phyloP scores from a whole-genome alignment of 2,888 invertebrate species.

The Ecdyonurus torrentis region DNA sequence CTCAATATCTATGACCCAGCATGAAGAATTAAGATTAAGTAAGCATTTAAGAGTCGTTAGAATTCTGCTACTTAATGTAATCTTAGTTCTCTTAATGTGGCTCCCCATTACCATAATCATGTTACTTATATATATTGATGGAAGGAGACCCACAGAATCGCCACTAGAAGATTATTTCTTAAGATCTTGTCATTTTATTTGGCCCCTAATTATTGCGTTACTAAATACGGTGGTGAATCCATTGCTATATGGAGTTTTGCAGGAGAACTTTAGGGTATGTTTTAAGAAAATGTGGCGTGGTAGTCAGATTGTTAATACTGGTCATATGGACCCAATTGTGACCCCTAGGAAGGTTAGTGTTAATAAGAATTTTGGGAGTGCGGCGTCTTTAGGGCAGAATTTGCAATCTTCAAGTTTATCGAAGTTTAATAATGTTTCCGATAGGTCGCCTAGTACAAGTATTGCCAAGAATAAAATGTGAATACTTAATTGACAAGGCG shows the following conservation, averaged over 20 bases:
- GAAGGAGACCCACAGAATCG: constrained; percentile 30
- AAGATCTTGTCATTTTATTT: constrained; percentile 33
- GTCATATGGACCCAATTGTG: no score
- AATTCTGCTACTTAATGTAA: constrained; percentile 33
- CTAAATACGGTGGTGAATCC: constrained; percentile 38
- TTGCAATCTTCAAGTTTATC: no score
- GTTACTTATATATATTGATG: constrained; percentile 36
- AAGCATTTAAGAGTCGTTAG: constrained; percentile 36
- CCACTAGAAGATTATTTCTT: constrained; percentile 31
- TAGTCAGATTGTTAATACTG: no score
- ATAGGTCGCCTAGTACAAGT: no score
- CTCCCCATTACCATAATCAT: constrained; percentile 35
- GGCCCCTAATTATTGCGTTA: constrained; percentile 31
- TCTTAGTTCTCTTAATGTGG: constrained; percentile 39
- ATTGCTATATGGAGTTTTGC: constrained; percentile 34
- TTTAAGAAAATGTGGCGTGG: constrained; percentile 27
- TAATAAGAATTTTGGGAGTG: no score
- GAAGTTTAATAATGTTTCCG: no score
- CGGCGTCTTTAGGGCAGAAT: no score
- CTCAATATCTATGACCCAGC: constrained; percentile 26
- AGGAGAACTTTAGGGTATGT: constrained; percentile 33
- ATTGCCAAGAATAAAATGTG: no score
- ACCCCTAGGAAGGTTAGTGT: no score
- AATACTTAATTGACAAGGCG: no score
- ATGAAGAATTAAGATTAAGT: constrained; percentile 32